Base-by-base conservation (phyloP, 2,113 vertebrate species). In the Benitochromis conjunctus region DNA sequence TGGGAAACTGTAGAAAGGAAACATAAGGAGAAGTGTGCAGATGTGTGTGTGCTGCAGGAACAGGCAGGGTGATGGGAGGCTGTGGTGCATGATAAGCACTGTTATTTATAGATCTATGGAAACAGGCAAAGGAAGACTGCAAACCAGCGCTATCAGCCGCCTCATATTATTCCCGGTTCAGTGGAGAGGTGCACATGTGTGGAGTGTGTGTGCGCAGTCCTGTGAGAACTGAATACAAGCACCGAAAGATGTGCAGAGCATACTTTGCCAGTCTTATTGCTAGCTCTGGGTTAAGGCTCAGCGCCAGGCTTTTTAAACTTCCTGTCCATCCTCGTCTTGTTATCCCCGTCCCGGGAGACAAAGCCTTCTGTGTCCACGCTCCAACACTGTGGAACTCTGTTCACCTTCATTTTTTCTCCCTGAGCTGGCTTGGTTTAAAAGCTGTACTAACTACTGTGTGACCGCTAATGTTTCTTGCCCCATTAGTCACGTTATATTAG, bases 101-200 rank as follows among this genome's bases (percentile, higher is more conserved):
- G 88, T 85, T 95, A 94, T 93, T 94, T 92, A 92, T 93, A 93
- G 92, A 90, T 81, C 21, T 79, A 19, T 83, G 90, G 88, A 92
- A 91, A 91, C 81, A 88, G 83, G 85, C 87, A 54, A 79, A 92
- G 26, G 60, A 84, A 83, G 83, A 85, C 86, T 91, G 89, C 91
- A 88, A 83, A 85, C 71, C 79, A 64, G 84, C 13, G 1, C 76
- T 54, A 64, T 86, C 88, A 89, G 83, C 87, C 83, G 79, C 79
- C 85, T 34, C 58, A 43, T 41, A 58, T 84, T 69, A 53, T 48
- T 41, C 78, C 24, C 3, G 7, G 24, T 82, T 83, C 58, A 86
- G 46, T 51, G 26, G 46, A 76, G 71, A 76, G 10, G 46, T 2
- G 46, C 46, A 13, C 46, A n/a, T 76, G 71, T 76, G 71, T 76